Base-by-base conservation (phyloP, 2,113 vertebrate genomes). In the Cynopterus brachyotis region DNA sequence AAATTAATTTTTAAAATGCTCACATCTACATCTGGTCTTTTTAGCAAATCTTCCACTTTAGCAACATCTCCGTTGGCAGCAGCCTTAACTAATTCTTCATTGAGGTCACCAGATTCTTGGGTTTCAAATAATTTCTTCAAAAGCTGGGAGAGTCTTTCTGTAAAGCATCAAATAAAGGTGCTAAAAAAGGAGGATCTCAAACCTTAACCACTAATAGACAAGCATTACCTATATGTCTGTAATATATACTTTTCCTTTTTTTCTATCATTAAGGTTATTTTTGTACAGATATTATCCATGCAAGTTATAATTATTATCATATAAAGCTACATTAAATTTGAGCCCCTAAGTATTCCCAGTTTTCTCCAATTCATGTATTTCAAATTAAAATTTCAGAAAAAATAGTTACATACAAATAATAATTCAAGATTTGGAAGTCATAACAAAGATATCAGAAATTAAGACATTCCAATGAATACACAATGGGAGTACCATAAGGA, bases 101-200 rank as follows among this genome's bases (percentile, higher is more conserved):
- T 99, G 96, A 99, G 99, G 98, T 99, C 99, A 82, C 99, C 99
- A 5, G 99, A 99, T 98, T 99, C 99, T 97, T 99, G 99, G 2
- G 99, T 99, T 99, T 99, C 99, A 98, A 99, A 99, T 70, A 99
- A 98, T 97, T 99, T 99, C 98, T 99, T 99, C 98, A 99, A 98
- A 57, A 99, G 98, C 98, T 99, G 99, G 62, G 99, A 99, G 69
- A 99, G 98, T 93, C 99, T 99, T 98, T 99, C 99, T 99, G 94
- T 30, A 97, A 98, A 97, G 97, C 85, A 98, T 94, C 79, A 98
- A 98, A 97, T 66, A 97, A 97, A 98, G 5, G 5, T 82, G 75
- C 11, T 96, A 85, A 62, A 59, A 90, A 1, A 96, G 75, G 45
- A 98, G 62, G 60, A 92, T 96, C 53, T 96, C 67, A 96, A 93